A percentile compares a stretch with the other conserved stretches of the same genome.
Evolutionary conservation across 2,113 vertebrate genomes (phyloP).

Genomic region (Trogon surrucura): DNA sequence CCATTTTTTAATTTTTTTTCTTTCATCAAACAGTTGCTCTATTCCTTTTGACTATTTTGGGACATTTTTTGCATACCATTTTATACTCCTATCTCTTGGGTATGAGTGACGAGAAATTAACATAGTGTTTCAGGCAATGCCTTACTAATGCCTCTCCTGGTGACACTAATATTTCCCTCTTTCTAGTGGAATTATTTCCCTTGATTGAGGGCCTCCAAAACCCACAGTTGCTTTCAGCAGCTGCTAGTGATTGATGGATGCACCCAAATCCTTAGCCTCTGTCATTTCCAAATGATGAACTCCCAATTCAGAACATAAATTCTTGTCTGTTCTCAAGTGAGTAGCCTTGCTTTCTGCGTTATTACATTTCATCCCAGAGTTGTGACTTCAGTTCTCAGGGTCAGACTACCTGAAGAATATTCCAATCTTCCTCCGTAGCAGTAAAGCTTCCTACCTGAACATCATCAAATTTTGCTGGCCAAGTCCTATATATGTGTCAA

Average conservation of each 20-base stretch:
- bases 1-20: background rate
- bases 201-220: background rate
- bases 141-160: background rate
- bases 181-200: background rate
- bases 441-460: background rate
- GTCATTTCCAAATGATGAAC: background rate
- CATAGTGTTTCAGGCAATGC: background rate
- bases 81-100: background rate
- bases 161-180: background rate
- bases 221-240: background rate
- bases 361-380: background rate
- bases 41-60: background rate
- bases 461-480: background rate
- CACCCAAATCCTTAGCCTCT: background rate
- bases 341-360: background rate
- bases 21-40: background rate
- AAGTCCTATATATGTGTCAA: background rate
- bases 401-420: background rate
- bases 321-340: background rate
- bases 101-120: background rate
- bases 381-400: slow-evolving; percentile 9
- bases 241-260: background rate
- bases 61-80: background rate
- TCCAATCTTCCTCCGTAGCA: background rate
- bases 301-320: background rate